Conservation (phyloP, 2,113 vertebrate genomes). For the Corythornis madagascariensis region DNA sequence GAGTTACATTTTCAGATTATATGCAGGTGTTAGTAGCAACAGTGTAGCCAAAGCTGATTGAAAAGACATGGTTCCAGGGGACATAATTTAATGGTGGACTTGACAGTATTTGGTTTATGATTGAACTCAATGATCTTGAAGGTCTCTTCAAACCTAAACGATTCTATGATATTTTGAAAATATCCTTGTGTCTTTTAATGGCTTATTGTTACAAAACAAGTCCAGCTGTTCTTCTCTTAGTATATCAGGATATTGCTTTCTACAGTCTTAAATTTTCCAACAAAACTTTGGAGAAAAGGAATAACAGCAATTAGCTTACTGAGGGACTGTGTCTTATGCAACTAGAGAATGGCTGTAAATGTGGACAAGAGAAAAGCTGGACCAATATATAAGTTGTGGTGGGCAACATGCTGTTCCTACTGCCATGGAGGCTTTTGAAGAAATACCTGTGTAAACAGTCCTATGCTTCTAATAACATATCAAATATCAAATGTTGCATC, state of each 20-base stretch:
- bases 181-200: not conserved
- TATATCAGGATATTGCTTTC: not conserved
- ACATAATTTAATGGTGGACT: not conserved
- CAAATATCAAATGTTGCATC: not conserved
- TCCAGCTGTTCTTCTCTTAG: not conserved
- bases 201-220: not conserved
- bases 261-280: not conserved
- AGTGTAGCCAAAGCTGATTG: not conserved
- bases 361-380: not conserved
- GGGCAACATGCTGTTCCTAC: not conserved
- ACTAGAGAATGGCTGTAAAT: not conserved
- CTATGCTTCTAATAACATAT: not conserved
- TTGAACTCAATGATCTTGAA: not conserved
- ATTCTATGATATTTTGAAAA: not conserved
- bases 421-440: not conserved
- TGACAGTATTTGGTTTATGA: not conserved
- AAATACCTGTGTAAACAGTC: not conserved
- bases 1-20: not conserved
- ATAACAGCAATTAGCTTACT: not conserved
- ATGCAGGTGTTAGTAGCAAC: not conserved
- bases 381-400: not conserved
- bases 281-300: not conserved
- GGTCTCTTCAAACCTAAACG: not conserved
- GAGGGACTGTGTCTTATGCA: not conserved
- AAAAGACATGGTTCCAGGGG: not conserved